Base-by-base conservation (phyloP, 2,797 vertebrate genomes). In the Dallia pectoralis region DNA sequence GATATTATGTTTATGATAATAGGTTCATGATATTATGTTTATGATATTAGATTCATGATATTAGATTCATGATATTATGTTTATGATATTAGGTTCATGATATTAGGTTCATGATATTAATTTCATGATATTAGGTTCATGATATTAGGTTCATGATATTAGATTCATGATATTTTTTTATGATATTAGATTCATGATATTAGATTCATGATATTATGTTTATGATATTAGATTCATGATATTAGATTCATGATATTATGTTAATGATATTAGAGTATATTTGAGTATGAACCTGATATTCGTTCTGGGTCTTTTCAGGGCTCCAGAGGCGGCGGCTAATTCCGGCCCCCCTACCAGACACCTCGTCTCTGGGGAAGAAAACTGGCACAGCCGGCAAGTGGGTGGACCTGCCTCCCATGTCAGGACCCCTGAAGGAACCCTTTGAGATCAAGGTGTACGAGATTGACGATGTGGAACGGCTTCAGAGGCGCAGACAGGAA, bases 361-460 rank as follows among this genome's bases (percentile, higher is more conserved):
- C 94, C 4, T 85, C 96, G 4, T 95, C 96, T 68, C 82, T 96
- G 79, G 95, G 96, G 90, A 96, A 96, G 81, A 99, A 98, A 85
- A 93, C 91, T 32, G 87, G 91, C 63, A 86, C 95, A 49, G 90
- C 96, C 0, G 97, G 95, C 76, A 97, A 99, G 62, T 99, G 98
- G 97, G 97, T 99, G 81, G 98, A 97, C 91, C 89, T 98, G 71
- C 97, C 97, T 67, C 97, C 97, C 5, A 93, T 96, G 88, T 94
- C 95, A 4, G 94, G 96, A 83, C 93, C 95, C 19, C 86, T 96
- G 80, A 99, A 98, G 90, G 97, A 99, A 86, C 96, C 97, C 71
- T 99, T 99, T 85, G 97, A 99, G 92, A 99, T 99, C 87, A 99
- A 99, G 90, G 97, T 99, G 88, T 99, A 99, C 36, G 97, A 99